phyloP scores from a whole-genome alignment of 2,888 invertebrate genomes.

The Coenonympha glycerion region DNA sequence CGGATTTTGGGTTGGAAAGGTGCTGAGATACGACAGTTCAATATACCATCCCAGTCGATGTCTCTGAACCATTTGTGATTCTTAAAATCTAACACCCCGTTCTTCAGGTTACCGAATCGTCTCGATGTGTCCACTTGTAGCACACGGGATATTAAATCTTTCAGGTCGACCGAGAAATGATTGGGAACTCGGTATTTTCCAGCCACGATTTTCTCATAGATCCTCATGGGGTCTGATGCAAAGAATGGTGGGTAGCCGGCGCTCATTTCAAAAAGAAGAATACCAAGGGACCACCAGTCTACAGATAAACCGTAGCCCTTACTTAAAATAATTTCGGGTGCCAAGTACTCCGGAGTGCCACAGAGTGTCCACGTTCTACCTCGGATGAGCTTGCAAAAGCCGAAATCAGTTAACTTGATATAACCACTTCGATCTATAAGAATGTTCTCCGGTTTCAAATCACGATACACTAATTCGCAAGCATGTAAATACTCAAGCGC shows the following conservation, averaged over 20 bases:
- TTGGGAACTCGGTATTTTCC: conserved; percentile 90
- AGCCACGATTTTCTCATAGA: conserved; percentile 95
- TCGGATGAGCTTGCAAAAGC: conserved; percentile 89
- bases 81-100: conserved; percentile 93
- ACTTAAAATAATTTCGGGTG: conserved; percentile 92
- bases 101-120: conserved; percentile 91
- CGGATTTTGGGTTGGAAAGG: conserved; percentile 78
- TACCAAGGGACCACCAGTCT: conserved; percentile 97
- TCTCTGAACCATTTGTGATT: conserved; percentile 92
- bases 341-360: conserved; percentile 97
- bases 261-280: conserved; percentile 91
- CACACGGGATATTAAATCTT: conserved; percentile 86
- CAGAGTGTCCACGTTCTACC: conserved; percentile 93
- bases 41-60: conserved; percentile 90
- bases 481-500: conserved; percentile 94
- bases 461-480: conserved; percentile 90
- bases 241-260: conserved; percentile 96
- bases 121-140: conserved; percentile 76
- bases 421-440: conserved; percentile 87
- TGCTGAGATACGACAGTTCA: conserved; percentile 82
- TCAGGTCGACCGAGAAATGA: conserved; percentile 86
- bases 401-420: conserved; percentile 92
- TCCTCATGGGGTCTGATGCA: conserved; percentile 93
- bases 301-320: conserved; percentile 94
- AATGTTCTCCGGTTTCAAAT: conserved; percentile 94